Percentiles rank a stretch among this genome's conserved stretches.
Evolutionary conservation across 1,140 invertebrate genomes (phyloP).

Genomic region (Drosophila yakuba): DNA sequence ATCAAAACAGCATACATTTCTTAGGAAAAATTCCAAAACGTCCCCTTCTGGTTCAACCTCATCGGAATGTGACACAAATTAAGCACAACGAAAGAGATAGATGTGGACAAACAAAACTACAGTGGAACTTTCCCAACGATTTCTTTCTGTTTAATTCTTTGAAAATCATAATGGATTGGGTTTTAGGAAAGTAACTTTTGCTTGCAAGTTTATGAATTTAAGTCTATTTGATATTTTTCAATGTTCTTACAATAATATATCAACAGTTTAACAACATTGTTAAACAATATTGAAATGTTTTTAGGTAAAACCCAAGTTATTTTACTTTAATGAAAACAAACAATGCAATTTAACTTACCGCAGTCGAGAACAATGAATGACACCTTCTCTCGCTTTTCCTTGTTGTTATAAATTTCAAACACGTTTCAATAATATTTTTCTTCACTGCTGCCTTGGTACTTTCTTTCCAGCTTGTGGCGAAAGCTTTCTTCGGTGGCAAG

Average conservation of each 20-base stretch:
- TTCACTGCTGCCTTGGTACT: constrained; percentile 26
- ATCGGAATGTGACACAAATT: constrained; percentile 43
- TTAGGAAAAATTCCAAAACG: constrained; percentile 33
- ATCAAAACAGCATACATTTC: constrained; percentile 50
- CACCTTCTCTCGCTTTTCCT: constrained; percentile 19
- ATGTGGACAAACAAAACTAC: not conserved
- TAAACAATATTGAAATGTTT: not conserved
- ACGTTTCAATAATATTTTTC: constrained; percentile 37
- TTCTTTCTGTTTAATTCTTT: no score
- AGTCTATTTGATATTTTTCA: no score
- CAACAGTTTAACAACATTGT: not conserved
- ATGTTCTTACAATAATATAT: no score
- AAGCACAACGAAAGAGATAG: constrained; percentile 21
- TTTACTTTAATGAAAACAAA: not conserved
- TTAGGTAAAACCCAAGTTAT: not conserved
- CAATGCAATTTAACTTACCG: constrained; percentile 9
- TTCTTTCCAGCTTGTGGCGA: constrained; percentile 20
- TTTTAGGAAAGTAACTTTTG: no score
- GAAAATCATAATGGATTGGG: no score
- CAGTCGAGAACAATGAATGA: not conserved
- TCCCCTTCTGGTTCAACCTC: constrained; percentile 10
- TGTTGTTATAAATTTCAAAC: constrained; percentile 50
- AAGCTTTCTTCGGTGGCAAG: constrained; percentile 3
- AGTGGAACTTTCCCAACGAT: constrained; percentile 3
- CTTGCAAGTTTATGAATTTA: no score